Evolutionary conservation across 2,888 invertebrate genomes (phyloP).

Genomic region (Graphium colonna): DNA sequence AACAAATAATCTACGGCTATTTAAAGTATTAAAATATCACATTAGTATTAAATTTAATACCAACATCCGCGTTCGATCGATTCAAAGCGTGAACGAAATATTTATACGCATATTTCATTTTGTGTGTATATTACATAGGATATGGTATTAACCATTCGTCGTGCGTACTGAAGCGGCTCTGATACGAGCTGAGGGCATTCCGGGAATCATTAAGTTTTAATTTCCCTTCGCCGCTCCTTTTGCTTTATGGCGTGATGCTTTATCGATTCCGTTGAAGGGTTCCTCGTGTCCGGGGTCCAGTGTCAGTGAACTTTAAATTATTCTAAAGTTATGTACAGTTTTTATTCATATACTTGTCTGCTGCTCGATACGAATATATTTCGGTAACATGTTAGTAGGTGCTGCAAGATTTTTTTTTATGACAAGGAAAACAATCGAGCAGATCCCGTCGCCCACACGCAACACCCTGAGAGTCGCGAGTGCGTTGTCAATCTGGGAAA

Average conservation of each 20-base stretch:
- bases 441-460: too few relatives aligned
- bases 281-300: not conserved
- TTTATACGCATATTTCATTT: not conserved
- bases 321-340: not conserved
- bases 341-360: too few relatives aligned
- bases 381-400: too few relatives aligned
- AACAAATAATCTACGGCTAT: not conserved
- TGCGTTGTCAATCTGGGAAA: too few relatives aligned
- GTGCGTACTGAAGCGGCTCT: constrained; percentile 4
- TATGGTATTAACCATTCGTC: not conserved
- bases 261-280: constrained; percentile 17
- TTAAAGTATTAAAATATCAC: not conserved
- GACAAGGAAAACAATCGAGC: too few relatives aligned
- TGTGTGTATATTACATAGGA: not conserved
- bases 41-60: not conserved
- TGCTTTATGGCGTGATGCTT: constrained; percentile 11
- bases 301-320: not conserved
- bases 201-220: constrained; percentile 21
- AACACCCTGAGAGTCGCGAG: too few relatives aligned
- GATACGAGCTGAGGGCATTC: constrained; percentile 7
- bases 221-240: constrained; percentile 16
- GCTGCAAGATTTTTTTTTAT: too few relatives aligned
- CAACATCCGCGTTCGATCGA: not conserved
- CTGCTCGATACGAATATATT: too few relatives aligned
- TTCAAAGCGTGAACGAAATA: not conserved